Conservation (phyloP, 2,113 vertebrate genomes). For the Trematomus loennbergii region DNA sequence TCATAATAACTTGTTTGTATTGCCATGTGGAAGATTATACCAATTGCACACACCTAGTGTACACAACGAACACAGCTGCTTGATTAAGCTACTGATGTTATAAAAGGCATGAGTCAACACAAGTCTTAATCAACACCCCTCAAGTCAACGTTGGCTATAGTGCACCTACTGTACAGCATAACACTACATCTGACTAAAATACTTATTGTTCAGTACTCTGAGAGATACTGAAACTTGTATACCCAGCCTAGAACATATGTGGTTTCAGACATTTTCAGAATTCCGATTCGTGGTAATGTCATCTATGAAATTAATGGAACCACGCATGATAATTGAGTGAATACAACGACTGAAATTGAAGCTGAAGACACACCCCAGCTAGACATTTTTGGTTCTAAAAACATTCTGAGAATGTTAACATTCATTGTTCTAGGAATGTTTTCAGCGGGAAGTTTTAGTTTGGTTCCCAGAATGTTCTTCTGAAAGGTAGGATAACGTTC, state of each 20-base stretch:
- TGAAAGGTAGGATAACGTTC: no score
- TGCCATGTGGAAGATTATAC: slow-evolving; percentile 10
- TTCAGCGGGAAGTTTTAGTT: no score
- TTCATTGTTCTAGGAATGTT: no score
- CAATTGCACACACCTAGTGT: neutral
- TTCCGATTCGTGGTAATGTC: neutral
- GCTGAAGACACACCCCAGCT: neutral
- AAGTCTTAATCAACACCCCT: neutral
- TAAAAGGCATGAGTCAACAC: slow-evolving; percentile 1
- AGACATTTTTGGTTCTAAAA: no score
- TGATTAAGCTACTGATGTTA: slow-evolving; percentile 3
- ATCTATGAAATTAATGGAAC: neutral
- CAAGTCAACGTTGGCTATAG: neutral
- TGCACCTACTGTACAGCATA: neutral
- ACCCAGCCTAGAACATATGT: neutral
- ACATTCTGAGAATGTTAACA: no score
- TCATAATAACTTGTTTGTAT: neutral
- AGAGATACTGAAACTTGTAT: neutral
- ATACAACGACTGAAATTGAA: neutral
- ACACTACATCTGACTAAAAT: neutral
- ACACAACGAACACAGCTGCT: slow-evolving; percentile 7
- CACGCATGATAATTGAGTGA: neutral
- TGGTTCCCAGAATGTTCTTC: no score
- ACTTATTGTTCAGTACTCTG: neutral
- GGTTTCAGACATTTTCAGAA: neutral